Base-by-base conservation (phyloP, 2,797 vertebrate species). In the Liparis tanakae region DNA sequence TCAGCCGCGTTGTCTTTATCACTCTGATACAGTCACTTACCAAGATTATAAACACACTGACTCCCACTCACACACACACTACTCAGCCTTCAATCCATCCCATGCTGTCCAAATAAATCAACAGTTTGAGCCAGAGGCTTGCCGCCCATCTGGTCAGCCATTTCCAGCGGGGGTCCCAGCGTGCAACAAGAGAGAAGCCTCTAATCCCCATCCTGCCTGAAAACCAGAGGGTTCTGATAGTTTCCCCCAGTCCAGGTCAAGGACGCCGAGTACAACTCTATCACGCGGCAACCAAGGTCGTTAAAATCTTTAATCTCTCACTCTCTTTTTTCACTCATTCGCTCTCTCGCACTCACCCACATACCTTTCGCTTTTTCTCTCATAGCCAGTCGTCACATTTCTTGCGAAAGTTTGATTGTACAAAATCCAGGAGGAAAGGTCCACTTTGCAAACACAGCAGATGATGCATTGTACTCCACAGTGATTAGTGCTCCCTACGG, bases 81-180 rank as follows among this genome's bases (percentile, higher is more conserved):
- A 65, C 55, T 34, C 81, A 74, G 65, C 80, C 80, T 82, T 84
- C 81, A 77, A 72, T 86, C 74, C 58, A 74, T 84, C 87, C 74
- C 65, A 79, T 74, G 87, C 85, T 81, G 85, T 87, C 86, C 78
- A 85, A 69, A 84, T 85, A 87, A 86, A 91, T 92, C 85, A 87
- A 85, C 78, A 86, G 85, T 89, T 82, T 85, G 73, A 87, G 87
- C 86, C 85, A 83, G 83, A 90, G 83, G 86, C 82, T 76, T 73
- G 74, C 70, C 67, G 85, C 86, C 91, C 89, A 93, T 93, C 88
- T 94, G 91, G 83, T 89, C 76, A 53, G 67, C 67, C 73, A 70
- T 87, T 88, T 83, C 82, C 78, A 89, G 77, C 34, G 3, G 59
- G 59, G 72, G 75, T 78, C 88, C 82, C 80, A 78, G 76, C 20